These are phyloP conservation scores for Pomatorhinus ruficollis DNA, from an alignment of 2,113 vertebrate species.

Conservation along the genomic window DNA sequence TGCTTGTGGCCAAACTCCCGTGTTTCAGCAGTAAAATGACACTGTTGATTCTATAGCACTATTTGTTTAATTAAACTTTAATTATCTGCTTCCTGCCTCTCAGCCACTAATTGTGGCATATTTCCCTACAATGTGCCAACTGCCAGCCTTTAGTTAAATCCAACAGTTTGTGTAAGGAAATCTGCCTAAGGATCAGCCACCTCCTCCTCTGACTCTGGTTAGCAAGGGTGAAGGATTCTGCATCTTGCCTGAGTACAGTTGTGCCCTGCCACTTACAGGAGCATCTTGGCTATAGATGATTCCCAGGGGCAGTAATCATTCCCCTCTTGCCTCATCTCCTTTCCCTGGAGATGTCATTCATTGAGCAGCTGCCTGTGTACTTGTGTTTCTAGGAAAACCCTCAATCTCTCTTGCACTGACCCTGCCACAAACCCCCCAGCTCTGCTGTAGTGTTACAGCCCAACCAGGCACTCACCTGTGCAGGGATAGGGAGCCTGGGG, in stretches of 20 bases:
- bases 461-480: not conserved
- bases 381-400: not conserved
- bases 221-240: not conserved
- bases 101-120: not conserved
- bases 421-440: not conserved
- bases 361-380: not conserved
- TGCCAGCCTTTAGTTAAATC: not conserved
- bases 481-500: not conserved
- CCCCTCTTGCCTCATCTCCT: not conserved
- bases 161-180: not conserved
- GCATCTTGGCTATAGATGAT: not conserved
- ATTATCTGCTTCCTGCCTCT: slow-evolving; percentile 29
- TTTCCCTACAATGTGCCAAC: not conserved
- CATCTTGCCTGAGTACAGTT: not conserved
- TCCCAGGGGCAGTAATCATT: not conserved
- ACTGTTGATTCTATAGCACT: not conserved
- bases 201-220: accelerated
- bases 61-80: slow-evolving; percentile 47
- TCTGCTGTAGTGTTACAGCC: not conserved
- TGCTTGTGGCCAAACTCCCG: not conserved
- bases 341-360: not conserved
- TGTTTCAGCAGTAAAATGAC: not conserved
- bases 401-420: not conserved
- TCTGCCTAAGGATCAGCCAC: not conserved
- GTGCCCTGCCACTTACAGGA: not conserved